Evolutionary conservation across 1,140 invertebrate genomes (phyloP), one percentile per base, ranked within the genome.

Genomic region (Branchinecta lindahli): DNA sequence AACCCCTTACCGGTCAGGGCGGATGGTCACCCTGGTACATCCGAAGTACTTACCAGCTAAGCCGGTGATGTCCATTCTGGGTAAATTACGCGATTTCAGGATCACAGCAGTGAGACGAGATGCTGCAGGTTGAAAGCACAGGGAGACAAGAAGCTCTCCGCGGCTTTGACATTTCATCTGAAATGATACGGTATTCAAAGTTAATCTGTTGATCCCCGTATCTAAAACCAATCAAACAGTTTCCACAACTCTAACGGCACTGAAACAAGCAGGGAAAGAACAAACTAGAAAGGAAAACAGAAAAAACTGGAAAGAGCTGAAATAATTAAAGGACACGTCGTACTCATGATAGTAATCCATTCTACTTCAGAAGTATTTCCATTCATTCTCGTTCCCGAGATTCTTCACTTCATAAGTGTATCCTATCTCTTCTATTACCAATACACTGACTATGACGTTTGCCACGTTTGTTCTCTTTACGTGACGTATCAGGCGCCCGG

Each of bases 1-100:
- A n/a, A n/a, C 33, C 33, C 33, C 33, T 33, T 5, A 33, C 33
- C 33, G n/a, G n/a, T n/a, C n/a, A n/a, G n/a, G n/a, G n/a, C n/a
- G n/a, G n/a, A n/a, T n/a, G n/a, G n/a, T n/a, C n/a, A n/a, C n/a
- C n/a, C n/a, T n/a, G n/a, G n/a, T n/a, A n/a, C n/a, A 33, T 33
- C 33, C 33, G 33, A 33, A 33, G 33, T 33, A 33, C 33, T 75
- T 75, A 85, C 84, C 84, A 74, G 91, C 91, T n/a, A 94, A 82
- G 70, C 94, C 94, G 66, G 92, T 94, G 46, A 95, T 89, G 77
- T 96, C 92, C 91, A 96, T 95, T 78, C 94, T 93, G 8, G 94
- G 94, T 66, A 96, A 81, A 79, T 96, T 95, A 74, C 92, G 84
- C 6, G 94, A 92, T 80, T 96, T 96, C 9, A 96, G 81, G 21